Evolutionary conservation across 2,113 vertebrate species (phyloP).

Genomic region (Anolis carolinensis): DNA sequence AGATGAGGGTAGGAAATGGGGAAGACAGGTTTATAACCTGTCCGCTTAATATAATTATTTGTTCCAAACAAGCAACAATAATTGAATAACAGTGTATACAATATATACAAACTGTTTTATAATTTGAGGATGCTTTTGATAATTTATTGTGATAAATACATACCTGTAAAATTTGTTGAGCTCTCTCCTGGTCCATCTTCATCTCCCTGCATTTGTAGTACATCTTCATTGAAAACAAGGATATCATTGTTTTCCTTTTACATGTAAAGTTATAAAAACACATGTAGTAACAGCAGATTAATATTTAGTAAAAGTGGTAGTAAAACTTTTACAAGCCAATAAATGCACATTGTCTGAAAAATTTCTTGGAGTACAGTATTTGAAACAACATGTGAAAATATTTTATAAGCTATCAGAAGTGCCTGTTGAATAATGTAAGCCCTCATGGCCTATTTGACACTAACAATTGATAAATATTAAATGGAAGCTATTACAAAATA

Average conservation of each 20-base stretch:
- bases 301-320: neutral
- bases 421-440: neutral
- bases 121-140: neutral
- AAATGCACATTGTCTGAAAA: neutral
- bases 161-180: slow-evolving; percentile 75
- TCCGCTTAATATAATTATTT: neutral
- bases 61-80: neutral
- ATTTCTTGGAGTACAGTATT: neutral
- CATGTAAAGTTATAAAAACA: slow-evolving; percentile 40
- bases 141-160: slow-evolving; percentile 39
- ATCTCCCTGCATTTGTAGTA: slow-evolving; percentile 70
- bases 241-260: slow-evolving; percentile 63
- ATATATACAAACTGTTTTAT: neutral
- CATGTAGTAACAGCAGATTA: neutral
- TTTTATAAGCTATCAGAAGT: neutral
- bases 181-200: slow-evolving; percentile 34
- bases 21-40: neutral
- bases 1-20: too few relatives aligned
- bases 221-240: slow-evolving; percentile 57
- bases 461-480: neutral
- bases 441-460: neutral
- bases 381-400: neutral
- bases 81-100: neutral
- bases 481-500: neutral
- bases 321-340: neutral